Conservation (phyloP, 2,113 vertebrate genomes). For the Neogale vison region DNA sequence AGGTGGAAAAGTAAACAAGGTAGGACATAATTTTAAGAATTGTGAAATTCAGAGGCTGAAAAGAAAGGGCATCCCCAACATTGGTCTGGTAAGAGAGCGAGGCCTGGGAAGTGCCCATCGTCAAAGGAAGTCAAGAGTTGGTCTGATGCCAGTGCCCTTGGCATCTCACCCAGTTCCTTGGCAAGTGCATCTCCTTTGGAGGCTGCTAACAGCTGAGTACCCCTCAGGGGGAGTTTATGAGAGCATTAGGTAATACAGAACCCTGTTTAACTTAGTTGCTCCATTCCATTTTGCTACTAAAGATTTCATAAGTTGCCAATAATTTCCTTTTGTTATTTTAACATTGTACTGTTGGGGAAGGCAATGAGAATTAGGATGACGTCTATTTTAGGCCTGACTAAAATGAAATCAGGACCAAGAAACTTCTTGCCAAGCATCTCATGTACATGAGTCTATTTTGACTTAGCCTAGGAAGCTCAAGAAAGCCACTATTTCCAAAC, state of each 20-base stretch:
- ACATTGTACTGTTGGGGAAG: background rate
- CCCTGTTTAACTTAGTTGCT: slow-evolving; percentile 6
- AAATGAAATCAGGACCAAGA: background rate
- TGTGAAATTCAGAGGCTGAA: background rate
- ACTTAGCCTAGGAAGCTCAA: background rate
- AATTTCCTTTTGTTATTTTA: slow-evolving; percentile 27
- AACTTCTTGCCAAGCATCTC: background rate
- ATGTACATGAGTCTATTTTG: background rate
- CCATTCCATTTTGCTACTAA: slow-evolving; percentile 24
- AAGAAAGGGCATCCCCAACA: slow-evolving; percentile 5
- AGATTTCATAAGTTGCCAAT: background rate
- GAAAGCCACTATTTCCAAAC: background rate
- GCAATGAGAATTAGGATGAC: background rate
- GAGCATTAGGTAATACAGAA: background rate
- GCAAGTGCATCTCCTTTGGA: background rate
- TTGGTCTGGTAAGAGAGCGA: background rate
- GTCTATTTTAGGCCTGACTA: background rate
- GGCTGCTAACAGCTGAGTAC: background rate
- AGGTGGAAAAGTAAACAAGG: background rate
- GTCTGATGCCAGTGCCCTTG: slow-evolving; percentile 1
- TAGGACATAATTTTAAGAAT: background rate
- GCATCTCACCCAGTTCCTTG: background rate
- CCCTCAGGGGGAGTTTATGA: background rate
- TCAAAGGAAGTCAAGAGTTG: background rate
- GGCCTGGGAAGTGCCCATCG: background rate